Evolutionary conservation across 2,888 invertebrate species (phyloP).

Genomic region (Drosophila hamatofila): DNA sequence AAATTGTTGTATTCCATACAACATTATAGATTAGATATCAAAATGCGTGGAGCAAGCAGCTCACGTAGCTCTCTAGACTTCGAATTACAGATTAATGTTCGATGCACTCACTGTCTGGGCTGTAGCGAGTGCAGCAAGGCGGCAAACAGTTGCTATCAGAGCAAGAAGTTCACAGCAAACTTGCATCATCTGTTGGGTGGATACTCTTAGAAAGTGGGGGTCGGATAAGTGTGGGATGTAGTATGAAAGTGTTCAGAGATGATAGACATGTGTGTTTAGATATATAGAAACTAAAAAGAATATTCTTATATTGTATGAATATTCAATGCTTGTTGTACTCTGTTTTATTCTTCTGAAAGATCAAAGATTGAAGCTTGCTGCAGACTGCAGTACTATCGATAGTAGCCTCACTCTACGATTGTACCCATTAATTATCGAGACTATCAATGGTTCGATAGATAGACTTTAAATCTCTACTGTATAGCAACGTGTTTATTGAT

Average conservation of each 20-base stretch:
- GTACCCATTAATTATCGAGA: no score
- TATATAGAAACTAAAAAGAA: no score
- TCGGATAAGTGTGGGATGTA: not conserved
- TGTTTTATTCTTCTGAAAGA: no score
- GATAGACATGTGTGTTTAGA: not conserved
- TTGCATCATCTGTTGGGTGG: constrained; percentile 4
- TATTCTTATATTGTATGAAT: no score
- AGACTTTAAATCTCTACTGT: no score
- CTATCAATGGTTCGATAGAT: no score
- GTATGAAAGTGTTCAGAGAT: not conserved
- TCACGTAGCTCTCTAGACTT: constrained; percentile 6
- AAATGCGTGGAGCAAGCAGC: constrained; percentile 11
- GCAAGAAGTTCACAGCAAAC: constrained; percentile 1
- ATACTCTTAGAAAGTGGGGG: not conserved
- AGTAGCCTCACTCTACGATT: no score
- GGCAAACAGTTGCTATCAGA: not conserved
- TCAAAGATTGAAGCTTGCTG: no score
- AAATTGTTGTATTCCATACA: constrained; percentile 20
- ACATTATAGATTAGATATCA: constrained; percentile 13
- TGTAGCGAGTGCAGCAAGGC: not conserved
- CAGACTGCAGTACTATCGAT: no score
- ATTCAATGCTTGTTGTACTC: no score
- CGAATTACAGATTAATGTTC: constrained; percentile 27
- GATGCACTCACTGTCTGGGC: constrained; percentile 10
- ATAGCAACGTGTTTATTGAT: not conserved